These are phyloP conservation scores for Stictocephala bisonia DNA, from an alignment of 2,888 invertebrate species.

Conservation along the genomic window DNA sequence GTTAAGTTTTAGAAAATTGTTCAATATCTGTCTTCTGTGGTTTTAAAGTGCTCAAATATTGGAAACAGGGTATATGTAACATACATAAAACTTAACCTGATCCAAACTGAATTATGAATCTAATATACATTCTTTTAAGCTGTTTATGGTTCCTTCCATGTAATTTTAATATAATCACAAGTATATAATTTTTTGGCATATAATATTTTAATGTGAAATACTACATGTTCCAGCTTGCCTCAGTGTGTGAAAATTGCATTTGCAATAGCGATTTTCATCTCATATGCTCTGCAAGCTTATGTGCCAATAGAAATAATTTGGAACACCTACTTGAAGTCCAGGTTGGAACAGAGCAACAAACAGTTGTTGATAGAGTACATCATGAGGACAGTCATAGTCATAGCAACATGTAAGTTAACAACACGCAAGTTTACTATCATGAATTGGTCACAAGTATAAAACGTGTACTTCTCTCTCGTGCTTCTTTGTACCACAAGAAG, in stretches of 20 bases:
- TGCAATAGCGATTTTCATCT: constrained; percentile 79
- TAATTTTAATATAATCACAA: background rate
- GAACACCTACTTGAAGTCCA: constrained; percentile 67
- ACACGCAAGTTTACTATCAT: too few species aligned
- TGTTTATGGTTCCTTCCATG: too few species aligned
- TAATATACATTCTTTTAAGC: background rate
- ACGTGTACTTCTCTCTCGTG: too few species aligned
- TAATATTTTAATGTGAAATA: constrained; percentile 34
- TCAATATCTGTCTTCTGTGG: too few species aligned
- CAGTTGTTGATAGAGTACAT: constrained; percentile 67
- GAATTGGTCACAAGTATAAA: too few species aligned
- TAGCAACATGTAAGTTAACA: constrained; percentile 73
- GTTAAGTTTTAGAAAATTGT: too few species aligned
- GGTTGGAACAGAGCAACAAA: constrained; percentile 63
- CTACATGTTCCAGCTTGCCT: constrained; percentile 73
- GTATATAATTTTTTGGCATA: constrained; percentile 2
- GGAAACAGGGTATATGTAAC: too few species aligned
- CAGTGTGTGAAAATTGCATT: constrained; percentile 73
- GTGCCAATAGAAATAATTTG: constrained; percentile 87
- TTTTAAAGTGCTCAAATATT: too few species aligned
- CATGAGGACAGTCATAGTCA: constrained; percentile 68
- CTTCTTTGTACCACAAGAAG: too few species aligned
- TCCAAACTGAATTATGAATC: background rate
- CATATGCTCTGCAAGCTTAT: constrained; percentile 89
- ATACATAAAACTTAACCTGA: background rate